Percentiles rank a stretch among this genome's conserved stretches.
Conservation (phyloP, 2,113 vertebrate genomes). For the Eulemur macaco region DNA sequence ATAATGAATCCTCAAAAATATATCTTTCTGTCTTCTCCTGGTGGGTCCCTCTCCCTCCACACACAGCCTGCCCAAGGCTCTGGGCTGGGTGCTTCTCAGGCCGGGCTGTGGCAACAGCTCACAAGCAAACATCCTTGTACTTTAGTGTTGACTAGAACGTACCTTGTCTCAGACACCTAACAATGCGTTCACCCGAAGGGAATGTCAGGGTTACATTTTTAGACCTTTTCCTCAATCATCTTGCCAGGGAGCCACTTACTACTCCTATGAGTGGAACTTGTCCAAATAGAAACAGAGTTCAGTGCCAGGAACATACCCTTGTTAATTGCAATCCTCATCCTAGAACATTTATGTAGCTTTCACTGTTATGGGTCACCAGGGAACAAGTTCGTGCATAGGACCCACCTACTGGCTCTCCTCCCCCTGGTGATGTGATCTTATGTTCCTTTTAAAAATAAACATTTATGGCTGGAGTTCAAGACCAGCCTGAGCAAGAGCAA, state of each 20-base stretch:
- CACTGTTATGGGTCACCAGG: neutral
- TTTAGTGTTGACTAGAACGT: neutral
- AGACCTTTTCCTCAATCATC: neutral
- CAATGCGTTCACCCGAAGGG: neutral
- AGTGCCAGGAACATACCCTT: neutral
- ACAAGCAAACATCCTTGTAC: neutral
- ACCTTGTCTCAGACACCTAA: neutral
- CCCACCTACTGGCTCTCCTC: neutral
- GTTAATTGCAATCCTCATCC: neutral
- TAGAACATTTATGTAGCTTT: neutral
- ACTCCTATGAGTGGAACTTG: neutral
- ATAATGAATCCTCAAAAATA: neutral
- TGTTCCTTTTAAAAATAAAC: neutral
- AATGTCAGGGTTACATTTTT: neutral
- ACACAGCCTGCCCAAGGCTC: neutral
- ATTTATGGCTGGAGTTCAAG: neutral
- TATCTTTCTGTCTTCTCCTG: neutral
- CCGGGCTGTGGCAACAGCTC: neutral
- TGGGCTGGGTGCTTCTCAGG: neutral
- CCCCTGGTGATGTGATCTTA: neutral
- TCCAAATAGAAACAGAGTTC: neutral
- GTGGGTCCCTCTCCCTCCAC: neutral
- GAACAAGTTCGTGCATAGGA: neutral
- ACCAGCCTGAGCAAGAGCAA: too few species aligned
- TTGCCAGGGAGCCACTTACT: neutral